Base-by-base conservation (phyloP, 2,797 vertebrate species). In the Notolepis coatsorum region DNA sequence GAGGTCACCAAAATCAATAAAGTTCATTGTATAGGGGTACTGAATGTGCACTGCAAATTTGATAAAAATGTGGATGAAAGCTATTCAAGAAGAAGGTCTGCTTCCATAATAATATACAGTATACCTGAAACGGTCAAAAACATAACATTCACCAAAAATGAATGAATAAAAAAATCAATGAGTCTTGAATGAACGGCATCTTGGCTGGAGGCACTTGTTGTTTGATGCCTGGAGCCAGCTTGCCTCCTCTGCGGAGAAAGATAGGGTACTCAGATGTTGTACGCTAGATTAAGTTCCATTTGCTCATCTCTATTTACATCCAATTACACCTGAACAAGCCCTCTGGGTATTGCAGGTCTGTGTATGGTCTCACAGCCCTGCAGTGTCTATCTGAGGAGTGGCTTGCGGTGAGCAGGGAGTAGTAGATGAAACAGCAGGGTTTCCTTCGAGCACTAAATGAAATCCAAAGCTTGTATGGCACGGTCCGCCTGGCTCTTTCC, bases 41-140 rank as follows among this genome's bases (percentile, higher is more conserved):
- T n/a, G n/a, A n/a, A n/a, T n/a, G n/a, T n/a, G n/a, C n/a, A n/a
- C n/a, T n/a, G n/a, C n/a, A n/a, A n/a, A n/a, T n/a, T n/a, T n/a
- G n/a, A n/a, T n/a, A n/a, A n/a, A n/a, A n/a, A n/a, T n/a, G n/a
- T n/a, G n/a, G n/a, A n/a, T n/a, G n/a, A n/a, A n/a, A n/a, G n/a
- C n/a, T n/a, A n/a, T n/a, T n/a, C n/a, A n/a, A n/a, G n/a, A n/a
- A n/a, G n/a, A n/a, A n/a, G n/a, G n/a, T n/a, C n/a, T n/a, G n/a
- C n/a, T n/a, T n/a, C n/a, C n/a, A n/a, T n/a, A n/a, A n/a, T n/a
- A n/a, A n/a, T n/a, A n/a, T n/a, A n/a, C n/a, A n/a, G n/a, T n/a
- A n/a, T n/a, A n/a, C n/a, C n/a, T n/a, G n/a, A 31, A 84, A 79
- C 73, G 73, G 79, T 80, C 74, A 72, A 74, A 77, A 76, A 69